Percentiles rank a stretch among this genome's conserved stretches.
Evolutionary conservation across 1,140 invertebrate genomes (phyloP).

Genomic region (Nilaparvata lugens): DNA sequence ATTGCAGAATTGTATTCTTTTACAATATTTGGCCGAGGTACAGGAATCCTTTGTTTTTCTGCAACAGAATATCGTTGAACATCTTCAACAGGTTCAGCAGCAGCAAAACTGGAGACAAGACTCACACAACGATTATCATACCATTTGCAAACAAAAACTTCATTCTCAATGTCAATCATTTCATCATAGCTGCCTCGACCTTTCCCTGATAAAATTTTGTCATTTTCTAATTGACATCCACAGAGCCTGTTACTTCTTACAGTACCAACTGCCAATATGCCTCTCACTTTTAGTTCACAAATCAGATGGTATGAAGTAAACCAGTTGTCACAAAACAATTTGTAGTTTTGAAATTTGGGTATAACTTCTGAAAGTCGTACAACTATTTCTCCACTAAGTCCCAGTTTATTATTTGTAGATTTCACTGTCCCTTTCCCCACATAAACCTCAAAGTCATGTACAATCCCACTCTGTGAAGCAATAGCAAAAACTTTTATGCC

Average conservation of each 20-base stretch:
- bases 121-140: conserved; percentile 16
- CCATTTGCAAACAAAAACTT: conserved; percentile 18
- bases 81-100: conserved; percentile 13
- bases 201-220: conserved; percentile 18
- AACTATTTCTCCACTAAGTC: conserved; percentile 18
- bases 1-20: conserved; percentile 20
- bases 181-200: conserved; percentile 15
- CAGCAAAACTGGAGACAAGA: conserved; percentile 17
- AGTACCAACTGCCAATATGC: conserved; percentile 17
- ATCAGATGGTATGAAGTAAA: conserved; percentile 19
- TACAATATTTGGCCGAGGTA: conserved; percentile 15
- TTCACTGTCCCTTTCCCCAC: conserved; percentile 12
- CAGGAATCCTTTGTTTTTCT: conserved; percentile 14
- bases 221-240: conserved; percentile 12
- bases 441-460: conserved; percentile 20
- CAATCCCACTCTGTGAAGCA: conserved; percentile 9
- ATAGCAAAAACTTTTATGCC: conserved; percentile 23
- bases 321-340: conserved; percentile 21
- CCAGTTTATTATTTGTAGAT: conserved; percentile 3
- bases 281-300: conserved; percentile 6
- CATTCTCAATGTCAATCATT: conserved; percentile 14
- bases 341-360: conserved; percentile 14
- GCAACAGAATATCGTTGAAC: conserved; percentile 14
- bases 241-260: conserved; percentile 16
- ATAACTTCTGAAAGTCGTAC: conserved; percentile 9